A percentile compares a stretch with the other conserved stretches of the same genome.
Conservation (phyloP, 1,140 invertebrate genomes). For the Drosophila saltans region DNA sequence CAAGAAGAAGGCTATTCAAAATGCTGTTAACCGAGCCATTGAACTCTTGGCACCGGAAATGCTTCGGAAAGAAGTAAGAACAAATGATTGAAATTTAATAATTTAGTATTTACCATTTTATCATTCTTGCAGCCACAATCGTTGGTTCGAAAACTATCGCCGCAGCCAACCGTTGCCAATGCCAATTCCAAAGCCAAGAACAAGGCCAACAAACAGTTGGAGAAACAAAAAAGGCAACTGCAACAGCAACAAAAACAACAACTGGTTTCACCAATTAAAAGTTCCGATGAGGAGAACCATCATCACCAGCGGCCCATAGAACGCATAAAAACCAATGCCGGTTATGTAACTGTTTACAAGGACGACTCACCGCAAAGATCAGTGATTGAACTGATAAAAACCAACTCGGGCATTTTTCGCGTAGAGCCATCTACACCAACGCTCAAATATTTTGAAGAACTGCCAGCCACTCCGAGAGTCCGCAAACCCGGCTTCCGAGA, state of each 20-base stretch:
- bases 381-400: slow-evolving; percentile 37
- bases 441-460: slow-evolving; percentile 61
- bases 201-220: background rate
- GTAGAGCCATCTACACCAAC: slow-evolving; percentile 68
- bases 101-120: background rate
- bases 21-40: slow-evolving; percentile 6
- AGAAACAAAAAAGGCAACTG: slow-evolving; percentile 18
- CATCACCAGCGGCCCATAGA: slow-evolving; percentile 5
- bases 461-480: slow-evolving; percentile 41
- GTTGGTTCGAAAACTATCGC: slow-evolving; percentile 10
- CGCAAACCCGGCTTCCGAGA: slow-evolving; percentile 32
- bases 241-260: slow-evolving; percentile 17
- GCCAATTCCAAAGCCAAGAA: background rate
- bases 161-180: background rate
- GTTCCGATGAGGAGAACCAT: slow-evolving; percentile 65
- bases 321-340: slow-evolving; percentile 55
- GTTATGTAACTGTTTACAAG: slow-evolving; percentile 42
- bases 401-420: slow-evolving; percentile 51
- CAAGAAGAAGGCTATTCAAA: slow-evolving; percentile 18
- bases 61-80: background rate
- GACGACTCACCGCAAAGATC: background rate
- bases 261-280: slow-evolving; percentile 48
- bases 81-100: background rate
- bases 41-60: slow-evolving; percentile 1
- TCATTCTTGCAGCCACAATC: background rate